Conservation (phyloP, 2,888 invertebrate genomes). For the Mesodorylaimus sp. region DNA sequence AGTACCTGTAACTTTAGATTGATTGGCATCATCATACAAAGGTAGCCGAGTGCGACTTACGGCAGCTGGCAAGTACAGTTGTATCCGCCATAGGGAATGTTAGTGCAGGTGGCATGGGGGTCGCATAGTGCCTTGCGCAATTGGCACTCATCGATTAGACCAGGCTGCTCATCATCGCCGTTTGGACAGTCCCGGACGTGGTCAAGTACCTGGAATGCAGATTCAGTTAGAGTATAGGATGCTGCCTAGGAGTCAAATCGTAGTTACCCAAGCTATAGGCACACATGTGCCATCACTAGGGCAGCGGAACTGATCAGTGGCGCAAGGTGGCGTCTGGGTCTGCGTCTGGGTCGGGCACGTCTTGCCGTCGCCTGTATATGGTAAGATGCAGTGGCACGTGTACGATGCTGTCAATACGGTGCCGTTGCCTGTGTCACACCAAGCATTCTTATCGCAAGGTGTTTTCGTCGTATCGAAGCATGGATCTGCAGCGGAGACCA, state of each 20-base stretch:
- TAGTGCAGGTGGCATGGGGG: background rate
- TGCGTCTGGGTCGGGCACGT: background rate
- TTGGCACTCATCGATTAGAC: background rate
- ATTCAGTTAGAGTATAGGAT: too few species aligned
- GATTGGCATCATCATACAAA: too few species aligned
- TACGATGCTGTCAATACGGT: background rate
- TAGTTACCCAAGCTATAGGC: background rate
- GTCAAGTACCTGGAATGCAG: too few species aligned
- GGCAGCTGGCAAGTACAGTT: slow-evolving; percentile 2
- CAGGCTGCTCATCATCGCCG: slow-evolving; percentile 1
- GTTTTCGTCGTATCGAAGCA: background rate
- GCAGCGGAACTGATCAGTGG: background rate
- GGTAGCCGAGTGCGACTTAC: too few species aligned
- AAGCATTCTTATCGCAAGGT: background rate
- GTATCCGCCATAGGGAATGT: background rate
- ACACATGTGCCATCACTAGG: background rate
- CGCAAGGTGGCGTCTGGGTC: too few species aligned
- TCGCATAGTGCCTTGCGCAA: background rate
- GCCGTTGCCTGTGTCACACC: too few species aligned
- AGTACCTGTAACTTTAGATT: too few species aligned
- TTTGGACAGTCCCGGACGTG: background rate
- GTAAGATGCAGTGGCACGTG: background rate
- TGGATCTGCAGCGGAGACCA: background rate
- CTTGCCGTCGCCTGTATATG: background rate
- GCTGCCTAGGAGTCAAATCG: too few species aligned